Evolutionary conservation across 2,113 vertebrate genomes (phyloP), one percentile per base, ranked within the genome.

Genomic region (Astatotilapia flaviijosephi): DNA sequence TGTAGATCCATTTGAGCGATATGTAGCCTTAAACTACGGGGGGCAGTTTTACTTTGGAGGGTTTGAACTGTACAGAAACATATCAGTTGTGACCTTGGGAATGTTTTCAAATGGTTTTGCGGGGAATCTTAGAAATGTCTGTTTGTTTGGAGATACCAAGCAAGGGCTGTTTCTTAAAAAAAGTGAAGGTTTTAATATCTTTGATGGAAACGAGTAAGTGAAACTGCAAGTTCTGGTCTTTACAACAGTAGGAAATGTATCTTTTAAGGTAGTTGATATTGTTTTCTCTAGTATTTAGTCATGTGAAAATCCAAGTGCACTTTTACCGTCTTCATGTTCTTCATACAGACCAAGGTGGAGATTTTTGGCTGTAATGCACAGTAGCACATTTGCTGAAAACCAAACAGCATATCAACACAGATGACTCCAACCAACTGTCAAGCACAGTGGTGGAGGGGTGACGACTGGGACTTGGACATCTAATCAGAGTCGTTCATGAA

Each of bases 141-240:
- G 95, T 81, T 94, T 99, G 87, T 97, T 97, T 91, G 94, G 96
- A 77, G 97, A 98, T 60, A 95, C 94, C n/a, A 96, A 90, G 79
- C 96, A 96, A 7, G 80, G 96, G 47, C 88, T 81, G 31, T 92
- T 98, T 94, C 92, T 95, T 65, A 94, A 94, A 80, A 91, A 94
- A 65, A 95, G 91, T 84, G 97, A 98, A 92, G 97, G 97, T 17
- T 97, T 97, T 86, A 98, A 97, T 87, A 80, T 98, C 94, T 90
- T 96, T 91, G 91, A 94, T 19, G 97, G 96, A 80, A 95, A 96
- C 91, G 54, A 94, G 11, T 73, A 93, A 68, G 17, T 58, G 49
- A 77, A 55, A 87, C 42, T 49, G 12, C 35, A 58, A 75, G 5
- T 85, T 5, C 37, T 37, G 26, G 17, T 60, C 62, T 56, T 13